A percentile compares a stretch with the other conserved stretches of the same genome.
These are phyloP conservation scores for Mellivora capensis DNA, from an alignment of 2,113 vertebrate species.

Conservation along the genomic window DNA sequence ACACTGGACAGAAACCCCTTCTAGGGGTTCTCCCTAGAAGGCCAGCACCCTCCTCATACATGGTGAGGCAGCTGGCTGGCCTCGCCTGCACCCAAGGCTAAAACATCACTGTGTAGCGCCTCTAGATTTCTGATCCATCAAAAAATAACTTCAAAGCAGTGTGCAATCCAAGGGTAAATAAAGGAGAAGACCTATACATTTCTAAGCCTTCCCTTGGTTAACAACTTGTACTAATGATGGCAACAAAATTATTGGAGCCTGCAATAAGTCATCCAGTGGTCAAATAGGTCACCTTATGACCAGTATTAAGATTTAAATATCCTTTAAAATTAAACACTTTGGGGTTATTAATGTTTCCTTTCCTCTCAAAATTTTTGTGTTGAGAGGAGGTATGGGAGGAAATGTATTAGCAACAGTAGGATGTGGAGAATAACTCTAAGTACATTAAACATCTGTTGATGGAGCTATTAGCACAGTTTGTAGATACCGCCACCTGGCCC, in stretches of 20 bases:
- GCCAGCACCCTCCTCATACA: too few relatives aligned
- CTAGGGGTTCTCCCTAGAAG: neutral
- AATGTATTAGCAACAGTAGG: slow-evolving; percentile 86
- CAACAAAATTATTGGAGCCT: slow-evolving; percentile 85
- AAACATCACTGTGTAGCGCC: neutral
- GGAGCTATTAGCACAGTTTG: slow-evolving; percentile 82
- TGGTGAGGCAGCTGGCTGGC: neutral
- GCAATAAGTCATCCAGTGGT: slow-evolving; percentile 78
- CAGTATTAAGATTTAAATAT: slow-evolving; percentile 82
- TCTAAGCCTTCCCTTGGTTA: slow-evolving; percentile 73
- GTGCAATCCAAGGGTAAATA: slow-evolving; percentile 63
- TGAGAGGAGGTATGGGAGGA: slow-evolving; percentile 82
- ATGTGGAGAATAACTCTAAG: slow-evolving; percentile 82
- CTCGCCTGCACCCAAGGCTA: neutral
- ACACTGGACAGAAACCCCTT: neutral
- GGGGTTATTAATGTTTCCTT: slow-evolving; percentile 87
- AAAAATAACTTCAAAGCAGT: slow-evolving; percentile 61
- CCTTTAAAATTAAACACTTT: slow-evolving; percentile 85
- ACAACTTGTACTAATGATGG: slow-evolving; percentile 79
- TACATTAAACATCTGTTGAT: slow-evolving; percentile 83
- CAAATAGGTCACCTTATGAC: slow-evolving; percentile 79
- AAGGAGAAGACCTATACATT: slow-evolving; percentile 61
- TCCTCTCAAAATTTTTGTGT: slow-evolving; percentile 90
- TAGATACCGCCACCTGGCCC: slow-evolving; percentile 85
- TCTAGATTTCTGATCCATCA: neutral